phyloP scores from a whole-genome alignment of 2,797 vertebrate genomes.

The Furcifer pardalis region DNA sequence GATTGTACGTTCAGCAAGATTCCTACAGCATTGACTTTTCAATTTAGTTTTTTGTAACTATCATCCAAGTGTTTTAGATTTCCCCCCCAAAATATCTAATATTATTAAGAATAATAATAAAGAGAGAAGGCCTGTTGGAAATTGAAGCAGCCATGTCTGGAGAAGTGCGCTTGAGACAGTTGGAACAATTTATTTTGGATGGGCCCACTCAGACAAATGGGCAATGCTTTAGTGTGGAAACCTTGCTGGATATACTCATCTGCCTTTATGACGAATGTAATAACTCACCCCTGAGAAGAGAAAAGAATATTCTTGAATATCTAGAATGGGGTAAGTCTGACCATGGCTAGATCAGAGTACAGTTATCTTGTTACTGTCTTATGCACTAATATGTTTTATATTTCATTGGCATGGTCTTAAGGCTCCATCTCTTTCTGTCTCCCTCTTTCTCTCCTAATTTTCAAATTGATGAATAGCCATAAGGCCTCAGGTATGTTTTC shows the following conservation, averaged over 20 bases:
- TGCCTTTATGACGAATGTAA: constrained; percentile 98
- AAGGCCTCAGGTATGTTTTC: background rate
- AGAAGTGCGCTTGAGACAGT: constrained; percentile 97
- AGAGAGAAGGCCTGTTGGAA: constrained; percentile 63
- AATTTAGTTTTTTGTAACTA: constrained; percentile 61
- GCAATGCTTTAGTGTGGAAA: constrained; percentile 94
- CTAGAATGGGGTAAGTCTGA: constrained; percentile 93
- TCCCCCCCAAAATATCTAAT: constrained; percentile 35
- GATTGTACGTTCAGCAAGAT: constrained; percentile 65
- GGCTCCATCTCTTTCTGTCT: background rate
- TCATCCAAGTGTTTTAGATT: constrained; percentile 53
- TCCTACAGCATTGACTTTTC: constrained; percentile 65
- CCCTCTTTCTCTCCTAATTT: constrained; percentile 15
- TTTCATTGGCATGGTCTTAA: constrained; percentile 30
- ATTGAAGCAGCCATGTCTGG: constrained; percentile 88
- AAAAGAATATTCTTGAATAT: constrained; percentile 96
- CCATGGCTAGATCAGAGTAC: constrained; percentile 38
- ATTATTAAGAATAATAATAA: constrained; percentile 54
- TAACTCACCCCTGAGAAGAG: constrained; percentile 93
- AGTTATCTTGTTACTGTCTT: constrained; percentile 59
- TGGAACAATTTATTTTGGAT: constrained; percentile 96
- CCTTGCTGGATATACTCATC: constrained; percentile 95
- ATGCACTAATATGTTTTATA: constrained; percentile 48
- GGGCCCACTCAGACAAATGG: constrained; percentile 88
- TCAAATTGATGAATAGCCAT: constrained; percentile 24